phyloP scores from a whole-genome alignment of 1,140 invertebrate species.

The Pseudomyrmex dendroicus region DNA sequence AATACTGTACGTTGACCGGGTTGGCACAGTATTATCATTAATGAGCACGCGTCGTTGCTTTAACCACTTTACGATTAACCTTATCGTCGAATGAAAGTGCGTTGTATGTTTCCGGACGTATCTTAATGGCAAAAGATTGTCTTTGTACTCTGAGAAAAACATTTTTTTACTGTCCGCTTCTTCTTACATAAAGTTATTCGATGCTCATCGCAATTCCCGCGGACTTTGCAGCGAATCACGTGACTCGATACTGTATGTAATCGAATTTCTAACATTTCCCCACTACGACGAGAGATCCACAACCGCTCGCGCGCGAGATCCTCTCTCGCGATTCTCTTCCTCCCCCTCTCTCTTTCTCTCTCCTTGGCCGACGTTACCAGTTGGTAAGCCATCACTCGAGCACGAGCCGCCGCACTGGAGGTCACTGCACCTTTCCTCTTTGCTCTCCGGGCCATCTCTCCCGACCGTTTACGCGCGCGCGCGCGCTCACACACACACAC shows the following conservation, averaged over 20 bases:
- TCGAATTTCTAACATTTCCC: background rate
- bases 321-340: background rate
- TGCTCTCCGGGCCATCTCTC: conserved; percentile 56
- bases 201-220: too few species aligned
- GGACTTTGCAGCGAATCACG: too few species aligned
- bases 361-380: conserved; percentile 77
- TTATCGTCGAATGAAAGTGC: background rate
- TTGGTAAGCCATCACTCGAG: conserved; percentile 76
- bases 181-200: background rate
- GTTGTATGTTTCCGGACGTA: background rate
- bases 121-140: background rate
- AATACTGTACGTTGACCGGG: conserved; percentile 9
- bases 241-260: background rate
- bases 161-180: background rate
- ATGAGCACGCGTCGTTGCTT: conserved; percentile 37
- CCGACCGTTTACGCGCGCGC: conserved; percentile 36
- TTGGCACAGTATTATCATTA: conserved; percentile 38
- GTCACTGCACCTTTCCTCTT: conserved; percentile 75
- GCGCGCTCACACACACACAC: too few species aligned
- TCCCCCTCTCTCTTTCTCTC: conserved; percentile 22
- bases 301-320: background rate
- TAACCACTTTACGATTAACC: background rate
- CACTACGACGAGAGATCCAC: conserved; percentile 17
- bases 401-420: conserved; percentile 70
- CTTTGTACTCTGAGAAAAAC: background rate